Conservation (phyloP, 2,888 invertebrate species). For the Parnassius mnemosyne region DNA sequence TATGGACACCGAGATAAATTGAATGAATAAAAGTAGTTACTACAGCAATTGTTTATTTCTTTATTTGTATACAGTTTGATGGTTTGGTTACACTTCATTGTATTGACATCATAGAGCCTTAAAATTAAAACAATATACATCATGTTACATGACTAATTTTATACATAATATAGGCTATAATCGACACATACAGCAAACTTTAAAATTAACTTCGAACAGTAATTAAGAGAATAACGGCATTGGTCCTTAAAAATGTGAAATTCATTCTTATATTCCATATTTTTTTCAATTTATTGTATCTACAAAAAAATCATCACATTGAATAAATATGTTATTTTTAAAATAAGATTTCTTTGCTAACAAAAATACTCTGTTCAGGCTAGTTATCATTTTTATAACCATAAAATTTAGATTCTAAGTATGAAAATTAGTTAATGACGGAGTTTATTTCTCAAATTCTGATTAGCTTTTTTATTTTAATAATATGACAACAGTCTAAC, state of each 20-base stretch:
- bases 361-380: no score
- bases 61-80: slow-evolving; percentile 74
- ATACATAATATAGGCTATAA: slow-evolving; percentile 66
- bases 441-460: not conserved
- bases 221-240: slow-evolving; percentile 50
- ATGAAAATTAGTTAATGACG: no score
- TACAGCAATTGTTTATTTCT: slow-evolving; percentile 72
- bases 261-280: slow-evolving; percentile 27
- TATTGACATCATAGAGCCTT: slow-evolving; percentile 74
- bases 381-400: no score
- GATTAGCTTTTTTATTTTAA: not conserved
- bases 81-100: slow-evolving; percentile 78
- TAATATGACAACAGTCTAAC: no score
- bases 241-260: slow-evolving; percentile 63
- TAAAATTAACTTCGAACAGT: slow-evolving; percentile 38
- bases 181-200: slow-evolving; percentile 52
- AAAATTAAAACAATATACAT: slow-evolving; percentile 77
- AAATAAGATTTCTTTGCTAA: no score
- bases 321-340: not conserved
- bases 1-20: slow-evolving; percentile 28
- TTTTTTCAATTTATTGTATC: slow-evolving; percentile 16
- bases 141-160: slow-evolving; percentile 52
- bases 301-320: slow-evolving; percentile 14
- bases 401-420: no score
- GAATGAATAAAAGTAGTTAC: slow-evolving; percentile 41